Conservation (phyloP, 2,113 vertebrate species). For the Plecturocebus donacophilus region DNA sequence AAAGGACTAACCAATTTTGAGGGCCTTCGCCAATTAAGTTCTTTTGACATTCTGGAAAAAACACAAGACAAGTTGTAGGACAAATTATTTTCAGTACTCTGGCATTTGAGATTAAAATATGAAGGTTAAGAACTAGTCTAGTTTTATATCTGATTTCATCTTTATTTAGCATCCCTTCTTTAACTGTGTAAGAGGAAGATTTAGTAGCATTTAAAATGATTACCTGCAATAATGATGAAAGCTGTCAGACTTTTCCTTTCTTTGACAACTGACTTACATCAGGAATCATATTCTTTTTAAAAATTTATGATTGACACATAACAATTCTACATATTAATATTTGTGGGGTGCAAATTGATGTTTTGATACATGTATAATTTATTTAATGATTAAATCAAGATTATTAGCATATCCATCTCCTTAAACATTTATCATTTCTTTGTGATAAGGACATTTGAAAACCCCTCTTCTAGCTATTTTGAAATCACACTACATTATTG, state of each 20-base stretch:
- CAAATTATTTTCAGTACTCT: background rate
- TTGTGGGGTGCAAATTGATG: background rate
- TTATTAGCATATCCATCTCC: background rate
- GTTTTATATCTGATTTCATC: constrained; percentile 6
- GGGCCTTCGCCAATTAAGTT: constrained; percentile 5
- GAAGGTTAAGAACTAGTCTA: constrained; percentile 14
- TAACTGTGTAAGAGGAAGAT: background rate
- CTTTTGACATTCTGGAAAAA: constrained; percentile 36
- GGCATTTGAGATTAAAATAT: constrained; percentile 28
- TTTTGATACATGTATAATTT: background rate
- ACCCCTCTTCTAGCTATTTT: background rate
- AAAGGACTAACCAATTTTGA: constrained; percentile 16
- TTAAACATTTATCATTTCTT: background rate
- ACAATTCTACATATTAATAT: background rate
- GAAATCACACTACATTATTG: background rate
- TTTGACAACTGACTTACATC: constrained; percentile 29
- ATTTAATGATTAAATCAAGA: background rate
- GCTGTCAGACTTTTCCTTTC: background rate
- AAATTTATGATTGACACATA: background rate
- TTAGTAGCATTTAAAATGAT: constrained; percentile 12
- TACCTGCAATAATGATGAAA: constrained; percentile 25
- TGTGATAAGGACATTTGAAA: background rate
- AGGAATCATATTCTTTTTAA: background rate
- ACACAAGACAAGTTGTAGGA: background rate
- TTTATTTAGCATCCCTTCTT: constrained; percentile 4